These are phyloP conservation scores for Odontamblyopus lacepedii DNA, from an alignment of 2,797 vertebrate genomes.

Conservation along the genomic window DNA sequence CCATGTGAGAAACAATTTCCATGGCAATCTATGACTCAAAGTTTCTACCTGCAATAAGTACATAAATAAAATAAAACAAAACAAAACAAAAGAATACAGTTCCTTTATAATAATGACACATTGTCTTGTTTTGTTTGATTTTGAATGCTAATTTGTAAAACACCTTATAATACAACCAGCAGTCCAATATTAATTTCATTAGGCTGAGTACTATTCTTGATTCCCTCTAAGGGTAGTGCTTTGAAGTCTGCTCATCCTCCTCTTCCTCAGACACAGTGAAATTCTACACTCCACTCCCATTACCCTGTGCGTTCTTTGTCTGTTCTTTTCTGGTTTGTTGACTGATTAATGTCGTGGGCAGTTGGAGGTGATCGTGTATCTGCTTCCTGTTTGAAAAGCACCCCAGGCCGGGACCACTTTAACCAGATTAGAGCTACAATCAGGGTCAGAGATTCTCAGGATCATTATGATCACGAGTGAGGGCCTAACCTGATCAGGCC, in stretches of 20 bases:
- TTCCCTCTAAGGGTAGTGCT: slow-evolving; percentile 55
- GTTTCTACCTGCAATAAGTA: too few species aligned
- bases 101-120: too few species aligned
- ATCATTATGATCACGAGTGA: slow-evolving; percentile 57
- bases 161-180: neutral
- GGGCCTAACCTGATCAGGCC: slow-evolving; percentile 45
- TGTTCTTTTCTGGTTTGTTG: slow-evolving; percentile 40
- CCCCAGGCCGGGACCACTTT: slow-evolving; percentile 49
- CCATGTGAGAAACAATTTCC: too few species aligned
- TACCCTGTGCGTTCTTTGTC: slow-evolving; percentile 42
- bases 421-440: slow-evolving; percentile 68
- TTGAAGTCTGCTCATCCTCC: slow-evolving; percentile 65
- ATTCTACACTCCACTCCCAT: slow-evolving; percentile 41
- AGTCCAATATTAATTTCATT: slow-evolving; percentile 68
- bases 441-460: slow-evolving; percentile 43
- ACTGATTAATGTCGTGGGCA: slow-evolving; percentile 66
- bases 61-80: too few species aligned
- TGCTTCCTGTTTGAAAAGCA: slow-evolving; percentile 41
- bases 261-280: slow-evolving; percentile 42
- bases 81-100: too few species aligned
- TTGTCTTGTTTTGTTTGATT: slow-evolving; percentile 1
- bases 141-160: too few species aligned
- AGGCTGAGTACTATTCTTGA: slow-evolving; percentile 60
- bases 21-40: too few species aligned
- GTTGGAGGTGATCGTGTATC: slow-evolving; percentile 33